phyloP scores from a whole-genome alignment of 2,888 invertebrate species.

The Phrixothrix hirtus region DNA sequence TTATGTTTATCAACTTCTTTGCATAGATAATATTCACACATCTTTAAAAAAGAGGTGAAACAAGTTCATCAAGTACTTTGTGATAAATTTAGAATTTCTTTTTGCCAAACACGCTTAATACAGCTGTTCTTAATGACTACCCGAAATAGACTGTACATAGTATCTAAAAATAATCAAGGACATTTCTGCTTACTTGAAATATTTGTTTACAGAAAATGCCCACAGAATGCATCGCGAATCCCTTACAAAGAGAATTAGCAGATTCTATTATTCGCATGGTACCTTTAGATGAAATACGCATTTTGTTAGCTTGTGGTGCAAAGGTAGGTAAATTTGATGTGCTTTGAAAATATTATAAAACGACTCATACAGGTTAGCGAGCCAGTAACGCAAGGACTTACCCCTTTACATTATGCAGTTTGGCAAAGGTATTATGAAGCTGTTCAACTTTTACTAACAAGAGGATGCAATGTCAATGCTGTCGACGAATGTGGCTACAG shows the following conservation, averaged over 20 bases:
- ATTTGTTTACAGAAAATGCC: conserved; percentile 72
- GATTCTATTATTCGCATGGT: conserved; percentile 90
- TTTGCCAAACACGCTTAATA: conserved; percentile 23
- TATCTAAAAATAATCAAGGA: conserved; percentile 14
- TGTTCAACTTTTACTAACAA: conserved; percentile 75
- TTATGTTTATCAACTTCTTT: too few relatives aligned
- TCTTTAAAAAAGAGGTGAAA: too few relatives aligned
- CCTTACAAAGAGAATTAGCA: conserved; percentile 82
- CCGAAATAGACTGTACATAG: conserved; percentile 11
- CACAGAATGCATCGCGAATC: conserved; percentile 73
- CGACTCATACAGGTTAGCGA: conserved; percentile 63
- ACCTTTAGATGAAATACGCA: conserved; percentile 83
- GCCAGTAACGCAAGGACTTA: conserved; percentile 82
- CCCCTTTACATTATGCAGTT: conserved; percentile 90
- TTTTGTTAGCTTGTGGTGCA: conserved; percentile 84
- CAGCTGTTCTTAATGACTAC: conserved; percentile 24
- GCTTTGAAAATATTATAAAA: neutral
- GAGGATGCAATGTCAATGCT: conserved; percentile 81
- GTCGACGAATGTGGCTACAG: conserved; percentile 90
- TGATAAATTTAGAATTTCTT: conserved; percentile 22
- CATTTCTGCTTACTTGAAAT: neutral
- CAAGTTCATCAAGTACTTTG: too few relatives aligned
- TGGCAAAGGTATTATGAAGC: conserved; percentile 85
- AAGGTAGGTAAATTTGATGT: conserved; percentile 58
- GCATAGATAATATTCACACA: too few relatives aligned